Conservation (phyloP, 2,113 vertebrate species). For the Fulica atra region DNA sequence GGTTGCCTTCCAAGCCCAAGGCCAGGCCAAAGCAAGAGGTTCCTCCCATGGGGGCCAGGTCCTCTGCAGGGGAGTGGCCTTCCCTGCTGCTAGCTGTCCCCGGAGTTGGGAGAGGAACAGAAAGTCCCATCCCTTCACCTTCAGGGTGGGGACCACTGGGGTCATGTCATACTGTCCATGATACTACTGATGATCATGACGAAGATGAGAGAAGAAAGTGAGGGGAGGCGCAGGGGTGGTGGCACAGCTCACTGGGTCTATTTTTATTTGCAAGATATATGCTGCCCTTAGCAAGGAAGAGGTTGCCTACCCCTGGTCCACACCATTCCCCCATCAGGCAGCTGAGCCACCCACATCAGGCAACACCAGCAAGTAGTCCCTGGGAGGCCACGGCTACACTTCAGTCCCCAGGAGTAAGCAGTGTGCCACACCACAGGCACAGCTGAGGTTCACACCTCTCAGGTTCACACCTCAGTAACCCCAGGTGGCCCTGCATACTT, state of each 20-base stretch:
- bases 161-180: fast-evolving
- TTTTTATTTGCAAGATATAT: background rate
- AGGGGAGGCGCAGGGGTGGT: background rate
- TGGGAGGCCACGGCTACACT: background rate
- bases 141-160: background rate
- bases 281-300: background rate
- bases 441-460: background rate
- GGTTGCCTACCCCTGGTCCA: background rate
- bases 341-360: fast-evolving
- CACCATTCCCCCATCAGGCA: background rate
- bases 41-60: background rate
- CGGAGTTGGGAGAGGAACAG: background rate
- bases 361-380: background rate
- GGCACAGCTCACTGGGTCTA: background rate
- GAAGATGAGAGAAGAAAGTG: background rate
- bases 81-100: background rate
- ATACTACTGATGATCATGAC: background rate
- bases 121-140: background rate
- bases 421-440: background rate
- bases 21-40: background rate
- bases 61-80: background rate
- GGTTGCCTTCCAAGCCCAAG: background rate
- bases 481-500: background rate
- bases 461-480: background rate
- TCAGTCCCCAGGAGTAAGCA: background rate